These are phyloP conservation scores for Sebastes hopkinsi DNA, from an alignment of 2,797 vertebrate genomes.

Conservation along the genomic window DNA sequence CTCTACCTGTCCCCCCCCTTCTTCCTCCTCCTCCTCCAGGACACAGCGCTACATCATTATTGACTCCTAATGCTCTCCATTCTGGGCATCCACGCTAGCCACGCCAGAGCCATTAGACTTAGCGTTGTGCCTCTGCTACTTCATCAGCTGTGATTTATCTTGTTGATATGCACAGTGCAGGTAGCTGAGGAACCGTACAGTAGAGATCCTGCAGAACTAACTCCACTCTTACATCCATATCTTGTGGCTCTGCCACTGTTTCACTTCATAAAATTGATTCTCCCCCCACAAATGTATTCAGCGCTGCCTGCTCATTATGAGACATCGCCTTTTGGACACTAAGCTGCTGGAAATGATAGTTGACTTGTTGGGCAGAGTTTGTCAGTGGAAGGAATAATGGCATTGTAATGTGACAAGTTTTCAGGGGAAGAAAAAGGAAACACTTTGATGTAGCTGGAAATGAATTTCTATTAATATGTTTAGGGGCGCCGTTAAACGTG, in stretches of 20 bases:
- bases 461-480: conserved; percentile 80
- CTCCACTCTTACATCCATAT: conserved; percentile 43
- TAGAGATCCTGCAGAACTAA: conserved; percentile 17
- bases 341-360: conserved; percentile 65
- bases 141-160: conserved; percentile 67
- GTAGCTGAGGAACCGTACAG: conserved; percentile 35
- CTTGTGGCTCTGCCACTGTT: conserved; percentile 51
- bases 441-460: conserved; percentile 74
- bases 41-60: conserved; percentile 73
- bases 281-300: conserved; percentile 62
- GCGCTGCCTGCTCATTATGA: conserved; percentile 58
- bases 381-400: conserved; percentile 69
- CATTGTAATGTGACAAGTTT: conserved; percentile 75
- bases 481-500: conserved; percentile 64
- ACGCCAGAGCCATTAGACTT: conserved; percentile 58
- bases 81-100: conserved; percentile 42
- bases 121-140: conserved; percentile 44
- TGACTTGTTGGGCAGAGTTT: conserved; percentile 68
- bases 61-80: conserved; percentile 59
- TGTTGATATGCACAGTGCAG: conserved; percentile 65
- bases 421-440: conserved; percentile 62
- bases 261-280: conserved; percentile 64
- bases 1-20: conserved; percentile 33
- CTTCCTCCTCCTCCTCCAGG: conserved; percentile 21
- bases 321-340: conserved; percentile 64